Base-by-base conservation (phyloP, 2,113 vertebrate species). In the Glaucomys volans region DNA sequence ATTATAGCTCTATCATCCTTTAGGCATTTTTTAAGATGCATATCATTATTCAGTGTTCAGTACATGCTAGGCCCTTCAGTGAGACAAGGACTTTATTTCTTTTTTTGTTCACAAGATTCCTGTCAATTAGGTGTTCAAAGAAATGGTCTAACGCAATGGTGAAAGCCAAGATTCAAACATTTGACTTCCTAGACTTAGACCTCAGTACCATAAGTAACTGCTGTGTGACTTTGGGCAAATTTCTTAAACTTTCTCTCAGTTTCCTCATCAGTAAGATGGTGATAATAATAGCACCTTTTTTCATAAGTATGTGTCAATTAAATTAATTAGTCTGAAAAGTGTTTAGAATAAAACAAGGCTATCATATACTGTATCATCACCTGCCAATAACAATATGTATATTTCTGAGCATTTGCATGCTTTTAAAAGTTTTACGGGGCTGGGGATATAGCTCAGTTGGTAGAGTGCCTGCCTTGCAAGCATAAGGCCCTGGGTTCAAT, bases 1-100 rank as follows among this genome's bases (percentile, higher is more conserved):
- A 93, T 94, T 59, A 80, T 67, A 94, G 37, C 13, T 85, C 37
- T 67, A 28, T 94, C 89, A 87, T 94, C 37, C 54, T 59, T 8
- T 72, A 54, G 28, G 75, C 4, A 76, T 82, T 82, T 79, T 20
- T 5, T 52, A 50, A 75, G 67, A 84, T 44, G n/a, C 0, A 59
- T 44, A n/a, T 1, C 0, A 35, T 80, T 66, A 76, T 12, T 62
- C 28, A 91, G 30, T 59, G 32, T 10, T 83, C 76, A 80, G 40
- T 71, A 75, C 10, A n/a, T 66, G 17, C n/a, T 18, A 88, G 77
- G 18, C 16, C 16, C 30, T 32, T n/a, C 11, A n/a, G 62, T 35
- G 67, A 96, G 26, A 10, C 17, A 35, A 20, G 4, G 69, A 64
- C 47, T 71, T 97, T 74, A 75, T 82, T 92, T 96, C 84, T 83